These are phyloP conservation scores for Drosophila orosa DNA, from an alignment of 1,140 invertebrate genomes.

Conservation along the genomic window DNA sequence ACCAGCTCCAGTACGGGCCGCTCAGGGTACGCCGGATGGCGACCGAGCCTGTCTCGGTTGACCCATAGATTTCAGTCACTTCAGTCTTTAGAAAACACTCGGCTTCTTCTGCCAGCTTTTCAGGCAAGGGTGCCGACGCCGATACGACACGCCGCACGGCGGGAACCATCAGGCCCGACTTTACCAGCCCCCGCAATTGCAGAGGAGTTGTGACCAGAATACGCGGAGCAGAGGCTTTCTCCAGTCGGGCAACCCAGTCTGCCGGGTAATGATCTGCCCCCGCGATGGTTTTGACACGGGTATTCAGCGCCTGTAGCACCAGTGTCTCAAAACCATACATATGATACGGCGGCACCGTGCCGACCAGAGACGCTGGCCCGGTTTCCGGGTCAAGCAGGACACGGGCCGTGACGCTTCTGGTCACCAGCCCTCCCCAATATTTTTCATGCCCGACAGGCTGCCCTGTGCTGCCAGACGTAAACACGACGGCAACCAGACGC, in stretches of 20 bases:
- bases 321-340: background rate
- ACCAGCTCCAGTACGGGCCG: background rate
- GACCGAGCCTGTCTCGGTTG: background rate
- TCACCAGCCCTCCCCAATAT: background rate
- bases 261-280: too few species aligned
- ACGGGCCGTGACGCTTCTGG: background rate
- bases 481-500: background rate
- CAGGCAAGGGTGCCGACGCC: background rate
- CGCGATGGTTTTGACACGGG: background rate
- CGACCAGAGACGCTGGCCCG: background rate
- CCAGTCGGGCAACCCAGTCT: background rate
- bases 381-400: background rate
- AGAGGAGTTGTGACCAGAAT: background rate
- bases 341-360: background rate
- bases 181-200: background rate
- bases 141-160: background rate
- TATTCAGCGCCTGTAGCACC: background rate
- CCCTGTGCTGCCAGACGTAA: background rate
- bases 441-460: background rate
- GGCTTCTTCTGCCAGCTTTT: background rate
- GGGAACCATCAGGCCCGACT: background rate
- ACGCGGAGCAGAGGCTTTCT: background rate
- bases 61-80: background rate
- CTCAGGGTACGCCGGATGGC: background rate
- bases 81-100: background rate